Evolutionary conservation across 1,140 invertebrate species (phyloP), one percentile per base, ranked within the genome.

Genomic region (Aphaenogaster floridana): DNA sequence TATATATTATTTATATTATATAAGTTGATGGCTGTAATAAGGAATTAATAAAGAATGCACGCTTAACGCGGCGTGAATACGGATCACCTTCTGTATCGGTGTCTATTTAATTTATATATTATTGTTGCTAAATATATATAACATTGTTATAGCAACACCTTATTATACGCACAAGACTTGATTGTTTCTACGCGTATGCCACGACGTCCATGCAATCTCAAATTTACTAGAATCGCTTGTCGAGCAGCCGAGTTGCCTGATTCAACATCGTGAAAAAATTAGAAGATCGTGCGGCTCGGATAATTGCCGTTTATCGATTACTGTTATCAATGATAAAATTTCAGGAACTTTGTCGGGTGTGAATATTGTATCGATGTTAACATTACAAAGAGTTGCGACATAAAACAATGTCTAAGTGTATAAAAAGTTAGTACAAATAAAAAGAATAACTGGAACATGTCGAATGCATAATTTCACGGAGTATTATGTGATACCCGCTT

Each of bases 321-420:
- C 17, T 11, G 3, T 21, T 59, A 42, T 61, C 54, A 61, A 84
- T 74, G 7, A 74, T 21, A 39, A 84, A 28, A 74, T 13, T 74
- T 57, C 28, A 80, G 79, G 69, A 90, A 90, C 76, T 88, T 85
- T 81, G 76, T 90, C 89, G 86, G 89, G 86, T 85, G 21, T 57
- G 42, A 59, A 61, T 79, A 64, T 90, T 88, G 54, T 64, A 69
- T 91, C 42, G 61, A 90, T 91, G 79, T 90, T 90, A 90, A 89
- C 77, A 66, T 61, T 88, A 86, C 45, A 50, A 88, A 52, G 61
- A 85, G 76, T 88, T 80, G 54, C 68, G 76, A 83, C 68, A 68
- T 89, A 90, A 28, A 90, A 89, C 45, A 59, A 85, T 90, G 63
- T 90, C 77, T 91, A 81, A 83, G 52, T 91, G 89, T 91, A 90